Evolutionary conservation across 2,113 vertebrate species (phyloP).

Genomic region (Limnothrissa miodon): DNA sequence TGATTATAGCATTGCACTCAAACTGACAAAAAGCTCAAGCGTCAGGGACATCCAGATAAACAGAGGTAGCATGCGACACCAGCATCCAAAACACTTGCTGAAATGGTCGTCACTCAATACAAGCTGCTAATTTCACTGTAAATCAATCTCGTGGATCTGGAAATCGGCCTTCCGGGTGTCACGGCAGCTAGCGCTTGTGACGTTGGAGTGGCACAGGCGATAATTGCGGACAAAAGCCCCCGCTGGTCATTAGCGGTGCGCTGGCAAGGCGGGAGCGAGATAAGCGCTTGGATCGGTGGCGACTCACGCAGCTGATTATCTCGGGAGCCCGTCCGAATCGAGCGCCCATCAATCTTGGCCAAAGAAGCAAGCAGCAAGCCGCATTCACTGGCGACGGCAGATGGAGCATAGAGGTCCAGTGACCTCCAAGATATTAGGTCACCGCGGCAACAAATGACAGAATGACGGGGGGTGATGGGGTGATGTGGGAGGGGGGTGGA

Average conservation of each 20-base stretch:
- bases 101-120: background rate
- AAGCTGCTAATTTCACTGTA: background rate
- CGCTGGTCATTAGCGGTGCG: conserved; percentile 60
- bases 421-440: conserved; percentile 49
- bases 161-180: background rate
- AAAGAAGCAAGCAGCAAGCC: conserved; percentile 41
- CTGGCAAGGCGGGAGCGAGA: conserved; percentile 65
- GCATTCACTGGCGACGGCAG: conserved; percentile 58
- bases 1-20: background rate
- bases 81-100: background rate
- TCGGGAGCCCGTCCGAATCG: conserved; percentile 60
- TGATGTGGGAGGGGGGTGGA: background rate
- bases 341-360: conserved; percentile 67
- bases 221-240: conserved; percentile 53
- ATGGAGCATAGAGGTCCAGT: conserved; percentile 59
- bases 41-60: conserved; percentile 11
- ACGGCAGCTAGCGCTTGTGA: background rate
- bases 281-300: conserved; percentile 71
- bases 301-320: conserved; percentile 71
- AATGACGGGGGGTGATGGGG: background rate
- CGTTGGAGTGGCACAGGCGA: conserved; percentile 32
- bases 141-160: background rate
- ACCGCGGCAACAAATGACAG: conserved; percentile 35
- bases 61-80: background rate
- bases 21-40: background rate